These are phyloP conservation scores for Prenolepis imparis DNA, from an alignment of 2,888 invertebrate species.

Conservation along the genomic window DNA sequence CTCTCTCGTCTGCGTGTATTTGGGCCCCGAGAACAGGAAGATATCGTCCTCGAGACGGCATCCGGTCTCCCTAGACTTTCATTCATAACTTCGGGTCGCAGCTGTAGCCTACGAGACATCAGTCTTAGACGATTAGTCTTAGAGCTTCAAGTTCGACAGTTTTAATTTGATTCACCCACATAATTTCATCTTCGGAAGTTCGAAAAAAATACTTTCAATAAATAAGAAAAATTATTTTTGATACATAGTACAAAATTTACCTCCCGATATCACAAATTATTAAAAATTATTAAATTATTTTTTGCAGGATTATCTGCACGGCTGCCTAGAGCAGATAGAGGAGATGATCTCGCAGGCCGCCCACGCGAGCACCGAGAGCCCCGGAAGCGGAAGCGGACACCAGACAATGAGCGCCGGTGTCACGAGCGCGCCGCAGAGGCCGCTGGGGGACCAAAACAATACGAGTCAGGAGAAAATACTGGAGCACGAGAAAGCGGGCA, in stretches of 20 bases:
- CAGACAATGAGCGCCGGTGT: slow-evolving; percentile 60
- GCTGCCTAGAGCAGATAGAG: slow-evolving; percentile 93
- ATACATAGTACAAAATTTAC: background rate
- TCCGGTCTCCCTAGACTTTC: slow-evolving; percentile 30
- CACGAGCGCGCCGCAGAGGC: slow-evolving; percentile 78
- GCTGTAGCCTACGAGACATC: background rate
- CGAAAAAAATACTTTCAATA: background rate
- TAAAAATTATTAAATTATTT: background rate
- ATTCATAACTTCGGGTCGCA: slow-evolving; percentile 23
- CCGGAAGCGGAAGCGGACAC: slow-evolving; percentile 82
- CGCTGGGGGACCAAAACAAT: slow-evolving; percentile 82
- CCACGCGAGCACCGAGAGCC: slow-evolving; percentile 85
- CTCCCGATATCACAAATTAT: background rate
- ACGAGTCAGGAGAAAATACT: slow-evolving; percentile 86
- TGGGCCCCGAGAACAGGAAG: slow-evolving; percentile 43
- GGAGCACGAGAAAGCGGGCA: slow-evolving; percentile 91
- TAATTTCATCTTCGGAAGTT: background rate
- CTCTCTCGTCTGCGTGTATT: background rate
- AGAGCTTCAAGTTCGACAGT: background rate
- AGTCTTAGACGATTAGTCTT: background rate
- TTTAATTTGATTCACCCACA: background rate
- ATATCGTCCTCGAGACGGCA: slow-evolving; percentile 32
- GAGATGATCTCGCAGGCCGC: slow-evolving; percentile 90
- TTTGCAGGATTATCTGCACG: slow-evolving; percentile 92
- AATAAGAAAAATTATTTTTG: background rate